These are phyloP conservation scores for Hozukius guyotensis DNA, from an alignment of 2,797 vertebrate genomes.

Conservation along the genomic window DNA sequence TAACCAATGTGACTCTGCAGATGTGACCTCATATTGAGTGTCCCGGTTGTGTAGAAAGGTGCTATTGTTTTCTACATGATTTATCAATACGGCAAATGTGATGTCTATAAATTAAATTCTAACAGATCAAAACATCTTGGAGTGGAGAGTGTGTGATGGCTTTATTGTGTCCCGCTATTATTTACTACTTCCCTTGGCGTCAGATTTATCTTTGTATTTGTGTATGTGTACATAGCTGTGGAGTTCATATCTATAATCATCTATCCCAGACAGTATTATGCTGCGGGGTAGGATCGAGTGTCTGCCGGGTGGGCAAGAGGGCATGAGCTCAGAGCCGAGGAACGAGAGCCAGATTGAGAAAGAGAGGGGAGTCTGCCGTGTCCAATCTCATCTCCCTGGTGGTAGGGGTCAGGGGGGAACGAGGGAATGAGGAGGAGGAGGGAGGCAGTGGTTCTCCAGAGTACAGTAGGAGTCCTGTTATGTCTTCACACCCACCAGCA, in stretches of 20 bases:
- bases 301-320: constrained; percentile 40
- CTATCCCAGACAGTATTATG: constrained; percentile 3
- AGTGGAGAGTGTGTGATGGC: neutral
- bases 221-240: constrained; percentile 31
- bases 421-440: constrained; percentile 16
- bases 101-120: constrained; percentile 31
- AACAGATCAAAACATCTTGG: constrained; percentile 6
- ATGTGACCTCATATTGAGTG: constrained; percentile 66
- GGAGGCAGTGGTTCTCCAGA: constrained; percentile 28
- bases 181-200: constrained; percentile 8
- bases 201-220: constrained; percentile 35
- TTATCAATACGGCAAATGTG: constrained; percentile 21
- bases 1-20: constrained; percentile 51
- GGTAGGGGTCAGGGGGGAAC: constrained; percentile 41
- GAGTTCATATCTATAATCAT: constrained; percentile 57
- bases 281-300: constrained; percentile 28
- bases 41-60: constrained; percentile 24
- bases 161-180: neutral
- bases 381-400: constrained; percentile 62
- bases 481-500: constrained; percentile 59
- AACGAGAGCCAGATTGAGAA: constrained; percentile 51
- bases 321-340: constrained; percentile 58
- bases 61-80: constrained; percentile 39
- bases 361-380: constrained; percentile 41
- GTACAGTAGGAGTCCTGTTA: constrained; percentile 44